Evolutionary conservation across 2,888 invertebrate genomes (phyloP).

Genomic region (Nymphalis c-album): DNA sequence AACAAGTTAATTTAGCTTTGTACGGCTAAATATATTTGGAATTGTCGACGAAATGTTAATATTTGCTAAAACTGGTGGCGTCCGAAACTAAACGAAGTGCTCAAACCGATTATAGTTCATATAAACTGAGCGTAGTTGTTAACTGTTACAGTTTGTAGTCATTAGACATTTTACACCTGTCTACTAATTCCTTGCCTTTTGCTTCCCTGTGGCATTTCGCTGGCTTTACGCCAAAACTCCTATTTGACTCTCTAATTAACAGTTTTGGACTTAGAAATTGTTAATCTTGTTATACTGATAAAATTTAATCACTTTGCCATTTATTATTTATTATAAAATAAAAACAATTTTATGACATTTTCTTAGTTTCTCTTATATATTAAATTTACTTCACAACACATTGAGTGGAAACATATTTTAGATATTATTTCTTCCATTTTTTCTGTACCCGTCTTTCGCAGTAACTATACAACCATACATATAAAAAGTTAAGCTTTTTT

Average conservation of each 20-base stretch:
- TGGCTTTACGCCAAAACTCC: neutral
- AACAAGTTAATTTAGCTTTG: neutral
- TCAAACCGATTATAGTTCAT: conserved; percentile 13
- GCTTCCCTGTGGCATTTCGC: neutral
- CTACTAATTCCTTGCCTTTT: neutral
- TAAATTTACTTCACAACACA: no score
- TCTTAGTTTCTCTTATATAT: no score
- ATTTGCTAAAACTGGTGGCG: conserved; percentile 7
- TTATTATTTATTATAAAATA: neutral
- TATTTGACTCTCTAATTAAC: conserved; percentile 1
- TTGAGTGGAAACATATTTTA: no score
- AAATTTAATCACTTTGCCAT: neutral
- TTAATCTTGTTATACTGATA: neutral
- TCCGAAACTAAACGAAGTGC: conserved; percentile 12
- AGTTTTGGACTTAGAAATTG: neutral
- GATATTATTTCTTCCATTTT: no score
- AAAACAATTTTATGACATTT: no score
- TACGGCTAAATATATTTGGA: neutral
- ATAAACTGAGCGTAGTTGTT: conserved; percentile 10
- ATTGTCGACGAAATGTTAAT: conserved; percentile 16
- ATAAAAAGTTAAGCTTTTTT: no score
- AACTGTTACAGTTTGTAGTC: neutral
- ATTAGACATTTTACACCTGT: conserved; percentile 9
- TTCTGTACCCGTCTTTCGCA: no score
- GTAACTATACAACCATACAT: no score